Conservation (phyloP, 2,888 invertebrate species). For the Orthosia gracilis region DNA sequence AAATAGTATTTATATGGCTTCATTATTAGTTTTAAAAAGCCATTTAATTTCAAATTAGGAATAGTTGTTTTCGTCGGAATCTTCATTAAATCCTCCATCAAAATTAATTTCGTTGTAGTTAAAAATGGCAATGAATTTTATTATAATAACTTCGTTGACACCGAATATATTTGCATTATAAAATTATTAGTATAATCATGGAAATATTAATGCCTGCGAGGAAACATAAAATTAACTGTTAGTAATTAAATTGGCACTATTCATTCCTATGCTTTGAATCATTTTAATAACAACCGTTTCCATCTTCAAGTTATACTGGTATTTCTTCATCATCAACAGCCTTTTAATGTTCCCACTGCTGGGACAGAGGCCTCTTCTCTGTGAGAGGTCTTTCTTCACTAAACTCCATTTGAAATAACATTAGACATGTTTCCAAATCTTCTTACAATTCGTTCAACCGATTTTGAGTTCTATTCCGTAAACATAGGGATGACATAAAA, state of each 20-base stretch:
- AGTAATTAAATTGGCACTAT: conserved; percentile 7
- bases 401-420: too few relatives aligned
- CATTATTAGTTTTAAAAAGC: conserved; percentile 29
- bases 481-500: too few relatives aligned
- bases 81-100: not conserved
- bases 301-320: not conserved
- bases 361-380: too few relatives aligned
- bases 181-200: conserved; percentile 9
- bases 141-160: conserved; percentile 8
- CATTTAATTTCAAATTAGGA: conserved; percentile 24
- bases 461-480: too few relatives aligned
- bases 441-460: too few relatives aligned
- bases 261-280: not conserved
- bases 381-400: too few relatives aligned
- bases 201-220: conserved; percentile 5
- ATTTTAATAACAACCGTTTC: not conserved
- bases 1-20: conserved; percentile 6
- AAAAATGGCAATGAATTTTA: conserved; percentile 24
- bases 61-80: conserved; percentile 1
- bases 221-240: conserved; percentile 20
- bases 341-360: too few relatives aligned
- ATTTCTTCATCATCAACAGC: not conserved
- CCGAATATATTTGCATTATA: not conserved
- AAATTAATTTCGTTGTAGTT: conserved; percentile 11
- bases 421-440: too few relatives aligned